Percentiles rank a stretch among this genome's conserved stretches.
Conservation (phyloP, 1,140 invertebrate genomes). For the Bombus breviceps region DNA sequence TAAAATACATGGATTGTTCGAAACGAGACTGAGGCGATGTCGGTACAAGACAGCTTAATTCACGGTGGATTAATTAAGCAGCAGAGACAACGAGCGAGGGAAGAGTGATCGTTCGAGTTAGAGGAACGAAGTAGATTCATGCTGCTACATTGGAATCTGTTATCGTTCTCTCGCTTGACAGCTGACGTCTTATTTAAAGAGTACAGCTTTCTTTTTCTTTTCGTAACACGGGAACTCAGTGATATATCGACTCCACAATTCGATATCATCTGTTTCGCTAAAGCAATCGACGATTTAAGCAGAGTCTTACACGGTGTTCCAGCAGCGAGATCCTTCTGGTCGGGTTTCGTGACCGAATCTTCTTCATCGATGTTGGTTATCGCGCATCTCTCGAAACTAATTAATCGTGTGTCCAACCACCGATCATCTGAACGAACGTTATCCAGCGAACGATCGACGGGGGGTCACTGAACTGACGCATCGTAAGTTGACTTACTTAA, state of each 20-base stretch:
- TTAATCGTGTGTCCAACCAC: constrained; percentile 64
- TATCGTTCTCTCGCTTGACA: constrained; percentile 45
- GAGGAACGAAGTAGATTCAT: neutral
- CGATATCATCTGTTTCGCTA: constrained; percentile 45
- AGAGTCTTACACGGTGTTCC: neutral
- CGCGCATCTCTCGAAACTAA: constrained; percentile 56
- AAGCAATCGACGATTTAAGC: constrained; percentile 22
- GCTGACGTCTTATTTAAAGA: constrained; percentile 49
- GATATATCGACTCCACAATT: constrained; percentile 44
- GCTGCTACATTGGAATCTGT: constrained; percentile 50
- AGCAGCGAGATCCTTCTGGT: constrained; percentile 20
- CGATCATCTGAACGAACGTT: constrained; percentile 53
- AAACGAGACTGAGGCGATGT: neutral
- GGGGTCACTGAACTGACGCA: constrained; percentile 53
- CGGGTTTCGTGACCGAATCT: constrained; percentile 16
- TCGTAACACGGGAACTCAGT: neutral
- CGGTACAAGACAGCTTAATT: constrained; percentile 34
- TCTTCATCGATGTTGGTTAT: constrained; percentile 48
- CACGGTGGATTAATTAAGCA: constrained; percentile 58
- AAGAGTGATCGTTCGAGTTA: constrained; percentile 36
- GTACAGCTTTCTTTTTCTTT: constrained; percentile 34
- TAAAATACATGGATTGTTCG: constrained; percentile 21
- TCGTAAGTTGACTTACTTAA: constrained; percentile 58
- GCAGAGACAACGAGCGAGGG: constrained; percentile 6
- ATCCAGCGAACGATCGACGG: constrained; percentile 56